phyloP scores from a whole-genome alignment of 53 echinoderm and acorn worm genomes.

The Mesocentrotus franciscanus region DNA sequence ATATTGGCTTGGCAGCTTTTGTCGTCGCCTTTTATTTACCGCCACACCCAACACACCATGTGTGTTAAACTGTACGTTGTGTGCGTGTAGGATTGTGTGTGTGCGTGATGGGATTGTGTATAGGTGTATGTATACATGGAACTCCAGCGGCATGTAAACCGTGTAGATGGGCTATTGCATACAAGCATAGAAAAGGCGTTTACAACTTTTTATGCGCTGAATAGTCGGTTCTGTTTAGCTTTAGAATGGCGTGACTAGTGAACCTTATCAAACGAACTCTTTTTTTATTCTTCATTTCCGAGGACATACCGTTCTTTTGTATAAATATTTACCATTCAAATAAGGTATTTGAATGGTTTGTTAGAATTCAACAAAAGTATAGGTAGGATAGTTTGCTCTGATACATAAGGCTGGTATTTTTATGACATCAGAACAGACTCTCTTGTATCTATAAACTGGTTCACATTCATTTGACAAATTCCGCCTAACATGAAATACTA shows the following conservation, averaged over 20 bases:
- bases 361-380: background rate
- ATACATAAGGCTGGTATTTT: conserved; percentile 12
- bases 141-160: background rate
- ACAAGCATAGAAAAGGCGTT: background rate
- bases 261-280: conserved; percentile 15
- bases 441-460: background rate
- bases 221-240: background rate
- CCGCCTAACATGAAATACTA: background rate
- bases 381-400: background rate
- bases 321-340: background rate
- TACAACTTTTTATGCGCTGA: background rate
- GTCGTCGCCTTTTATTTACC: conserved; percentile 22
- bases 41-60: conserved; percentile 30
- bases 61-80: background rate
- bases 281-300: background rate
- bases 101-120: background rate
- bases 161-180: background rate
- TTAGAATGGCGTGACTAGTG: background rate
- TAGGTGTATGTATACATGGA: background rate
- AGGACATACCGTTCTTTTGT: background rate
- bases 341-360: background rate
- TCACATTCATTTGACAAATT: background rate
- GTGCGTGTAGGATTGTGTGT: background rate
- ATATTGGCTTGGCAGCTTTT: conserved; percentile 33
- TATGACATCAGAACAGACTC: background rate